Evolutionary conservation across 2,888 invertebrate genomes (phyloP).

Genomic region (Tachina lurida): DNA sequence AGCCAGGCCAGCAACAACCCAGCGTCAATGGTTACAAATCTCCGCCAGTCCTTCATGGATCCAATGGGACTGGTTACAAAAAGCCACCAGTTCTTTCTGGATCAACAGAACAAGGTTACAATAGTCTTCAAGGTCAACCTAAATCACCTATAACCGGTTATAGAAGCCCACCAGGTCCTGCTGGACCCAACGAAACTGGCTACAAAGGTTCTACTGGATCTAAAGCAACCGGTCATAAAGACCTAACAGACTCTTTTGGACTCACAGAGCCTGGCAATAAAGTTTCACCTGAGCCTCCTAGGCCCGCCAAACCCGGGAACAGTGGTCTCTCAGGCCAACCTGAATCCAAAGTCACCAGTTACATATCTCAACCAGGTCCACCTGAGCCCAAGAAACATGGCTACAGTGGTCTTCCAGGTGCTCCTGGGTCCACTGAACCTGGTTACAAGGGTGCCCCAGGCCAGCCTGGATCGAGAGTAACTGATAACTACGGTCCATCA

Average conservation of each 20-base stretch:
- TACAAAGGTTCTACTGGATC: slow-evolving; percentile 74
- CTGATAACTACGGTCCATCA: slow-evolving; percentile 79
- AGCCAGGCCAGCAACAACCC: not conserved
- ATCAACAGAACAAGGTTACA: not conserved
- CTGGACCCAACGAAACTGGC: slow-evolving; percentile 82
- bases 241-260: slow-evolving; percentile 79
- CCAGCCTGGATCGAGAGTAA: not conserved
- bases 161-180: slow-evolving; percentile 83
- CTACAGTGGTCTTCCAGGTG: slow-evolving; percentile 81
- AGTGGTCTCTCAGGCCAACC: not conserved
- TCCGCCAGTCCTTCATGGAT: not conserved
- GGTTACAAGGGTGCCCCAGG: slow-evolving; percentile 75
- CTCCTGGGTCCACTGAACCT: slow-evolving; percentile 74
- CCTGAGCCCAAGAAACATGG: not conserved
- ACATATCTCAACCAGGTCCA: no score
- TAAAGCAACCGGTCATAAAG: not conserved
- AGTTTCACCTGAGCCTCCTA: slow-evolving; percentile 81
- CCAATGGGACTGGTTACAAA: not conserved
- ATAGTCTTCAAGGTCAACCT: not conserved
- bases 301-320: slow-evolving; percentile 78
- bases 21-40: no score
- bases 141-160: not conserved
- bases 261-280: slow-evolving; percentile 67
- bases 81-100: not conserved
- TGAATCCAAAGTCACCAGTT: not conserved